A percentile compares a stretch with the other conserved stretches of the same genome.
Conservation (phyloP, 2,888 invertebrate genomes). For the Athalia rosae region DNA sequence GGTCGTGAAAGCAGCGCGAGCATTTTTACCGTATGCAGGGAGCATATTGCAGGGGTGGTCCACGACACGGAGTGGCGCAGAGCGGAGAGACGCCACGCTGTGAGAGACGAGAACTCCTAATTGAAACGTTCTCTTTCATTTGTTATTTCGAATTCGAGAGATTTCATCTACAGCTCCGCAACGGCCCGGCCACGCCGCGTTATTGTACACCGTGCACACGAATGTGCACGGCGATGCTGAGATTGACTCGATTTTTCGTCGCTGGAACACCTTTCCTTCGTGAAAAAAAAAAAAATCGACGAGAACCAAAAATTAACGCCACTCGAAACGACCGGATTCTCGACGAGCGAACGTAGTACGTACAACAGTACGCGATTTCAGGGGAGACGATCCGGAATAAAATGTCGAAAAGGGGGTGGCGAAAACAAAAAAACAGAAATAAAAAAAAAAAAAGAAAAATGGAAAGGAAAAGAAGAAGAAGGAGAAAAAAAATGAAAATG, state of each 20-base stretch:
- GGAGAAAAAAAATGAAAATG: background rate
- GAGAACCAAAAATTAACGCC: too few relatives aligned
- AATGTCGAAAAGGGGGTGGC: background rate
- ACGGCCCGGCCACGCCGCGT: background rate
- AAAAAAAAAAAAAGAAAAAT: background rate
- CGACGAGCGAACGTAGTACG: too few relatives aligned
- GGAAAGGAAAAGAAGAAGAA: too few relatives aligned
- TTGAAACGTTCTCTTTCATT: conserved; percentile 70
- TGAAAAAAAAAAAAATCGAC: too few relatives aligned
- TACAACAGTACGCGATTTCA: too few relatives aligned
- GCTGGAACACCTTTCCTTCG: background rate
- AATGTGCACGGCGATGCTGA: too few relatives aligned
- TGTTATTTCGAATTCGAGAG: conserved; percentile 63
- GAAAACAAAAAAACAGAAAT: background rate
- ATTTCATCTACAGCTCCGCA: conserved; percentile 59
- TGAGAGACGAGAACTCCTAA: conserved; percentile 68
- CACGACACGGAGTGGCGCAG: conserved; percentile 41
- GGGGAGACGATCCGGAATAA: too few relatives aligned
- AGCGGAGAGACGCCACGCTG: conserved; percentile 62
- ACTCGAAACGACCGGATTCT: too few relatives aligned
- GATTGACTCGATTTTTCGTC: background rate
- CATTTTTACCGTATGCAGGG: conserved; percentile 32
- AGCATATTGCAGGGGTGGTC: conserved; percentile 62
- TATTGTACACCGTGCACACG: background rate
- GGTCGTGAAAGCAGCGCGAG: conserved; percentile 19